Evolutionary conservation across 2,888 invertebrate genomes (phyloP).

Genomic region (Mylabris sibirica): DNA sequence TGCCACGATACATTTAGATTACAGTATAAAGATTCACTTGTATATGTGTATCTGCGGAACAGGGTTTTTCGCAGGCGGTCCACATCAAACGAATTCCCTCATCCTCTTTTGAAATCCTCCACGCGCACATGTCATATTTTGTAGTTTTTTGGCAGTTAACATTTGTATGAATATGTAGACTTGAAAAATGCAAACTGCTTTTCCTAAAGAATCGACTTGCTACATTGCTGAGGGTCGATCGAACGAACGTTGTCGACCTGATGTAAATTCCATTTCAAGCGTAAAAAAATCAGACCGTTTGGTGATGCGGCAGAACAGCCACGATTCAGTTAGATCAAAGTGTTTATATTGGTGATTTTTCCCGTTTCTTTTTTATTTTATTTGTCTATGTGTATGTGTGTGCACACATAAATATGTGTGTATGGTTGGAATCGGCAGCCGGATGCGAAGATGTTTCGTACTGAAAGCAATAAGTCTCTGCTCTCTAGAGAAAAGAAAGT

Average conservation of each 20-base stretch:
- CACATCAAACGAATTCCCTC: background rate
- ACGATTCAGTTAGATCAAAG: slow-evolving; percentile 5
- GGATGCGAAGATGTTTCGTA: slow-evolving; percentile 54
- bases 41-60: slow-evolving; percentile 28
- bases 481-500: slow-evolving; percentile 49
- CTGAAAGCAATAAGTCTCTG: slow-evolving; percentile 54
- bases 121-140: background rate
- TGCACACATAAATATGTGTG: slow-evolving; percentile 26
- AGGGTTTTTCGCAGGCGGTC: background rate
- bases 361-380: background rate
- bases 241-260: background rate
- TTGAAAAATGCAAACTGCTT: background rate
- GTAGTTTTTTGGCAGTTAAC: background rate
- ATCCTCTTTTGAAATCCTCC: background rate
- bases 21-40: slow-evolving; percentile 41
- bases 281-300: slow-evolving; percentile 1
- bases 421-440: slow-evolving; percentile 26
- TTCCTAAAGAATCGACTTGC: background rate
- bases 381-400: background rate
- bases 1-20: slow-evolving; percentile 43
- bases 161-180: background rate
- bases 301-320: slow-evolving; percentile 1
- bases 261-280: slow-evolving; percentile 1
- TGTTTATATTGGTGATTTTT: slow-evolving; percentile 11
- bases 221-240: background rate